These are phyloP conservation scores for Zosterops hypoxanthus DNA, from an alignment of 2,113 vertebrate genomes.

Conservation along the genomic window DNA sequence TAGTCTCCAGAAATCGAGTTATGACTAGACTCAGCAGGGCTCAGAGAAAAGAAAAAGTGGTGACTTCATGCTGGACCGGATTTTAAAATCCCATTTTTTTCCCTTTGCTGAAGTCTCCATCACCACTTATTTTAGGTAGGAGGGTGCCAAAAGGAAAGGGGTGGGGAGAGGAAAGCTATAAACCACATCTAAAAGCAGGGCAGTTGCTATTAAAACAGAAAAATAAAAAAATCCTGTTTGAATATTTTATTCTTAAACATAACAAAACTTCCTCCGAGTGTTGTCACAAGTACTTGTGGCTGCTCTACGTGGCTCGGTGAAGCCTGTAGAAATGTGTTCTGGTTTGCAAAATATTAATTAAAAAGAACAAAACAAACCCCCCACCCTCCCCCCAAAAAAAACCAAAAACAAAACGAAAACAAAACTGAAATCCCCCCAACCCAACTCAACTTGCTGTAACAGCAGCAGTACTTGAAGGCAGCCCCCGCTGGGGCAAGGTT, in stretches of 20 bases:
- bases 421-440: not conserved
- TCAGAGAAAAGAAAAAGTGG: slow-evolving; percentile 39
- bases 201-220: slow-evolving; percentile 23
- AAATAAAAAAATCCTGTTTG: slow-evolving; percentile 29
- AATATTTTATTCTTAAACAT: slow-evolving; percentile 65
- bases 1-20: slow-evolving; percentile 44
- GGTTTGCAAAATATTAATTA: slow-evolving; percentile 26
- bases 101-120: not conserved
- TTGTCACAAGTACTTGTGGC: slow-evolving; percentile 24
- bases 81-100: not conserved
- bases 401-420: not conserved
- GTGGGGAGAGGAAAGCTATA: not conserved
- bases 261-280: slow-evolving; percentile 37
- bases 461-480: slow-evolving; percentile 51
- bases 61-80: slow-evolving; percentile 47
- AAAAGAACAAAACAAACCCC: not conserved
- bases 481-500: not conserved
- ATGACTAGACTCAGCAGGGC: slow-evolving; percentile 40
- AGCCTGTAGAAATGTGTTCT: slow-evolving; percentile 53
- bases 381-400: not conserved
- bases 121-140: slow-evolving; percentile 30
- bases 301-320: slow-evolving; percentile 25
- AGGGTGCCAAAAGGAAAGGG: not conserved
- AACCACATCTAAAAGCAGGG: not conserved
- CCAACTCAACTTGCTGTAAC: not conserved